These are phyloP conservation scores for Pristionchus arcanus DNA, from an alignment of 2,888 invertebrate genomes.

Conservation along the genomic window DNA sequence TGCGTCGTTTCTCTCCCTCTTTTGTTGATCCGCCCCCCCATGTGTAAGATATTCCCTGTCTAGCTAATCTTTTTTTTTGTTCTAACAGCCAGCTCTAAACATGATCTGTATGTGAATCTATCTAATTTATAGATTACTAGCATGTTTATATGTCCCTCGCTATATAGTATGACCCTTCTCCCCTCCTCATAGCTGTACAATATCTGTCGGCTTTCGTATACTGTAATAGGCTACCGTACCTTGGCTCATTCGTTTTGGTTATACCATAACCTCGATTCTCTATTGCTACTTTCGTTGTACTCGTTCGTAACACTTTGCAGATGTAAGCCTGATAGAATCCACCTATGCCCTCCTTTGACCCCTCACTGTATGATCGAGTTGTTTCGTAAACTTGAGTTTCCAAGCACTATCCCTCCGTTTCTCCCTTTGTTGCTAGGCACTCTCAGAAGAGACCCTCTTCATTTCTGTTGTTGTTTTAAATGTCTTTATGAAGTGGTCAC, in stretches of 20 bases:
- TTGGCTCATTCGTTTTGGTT: conserved; percentile 1
- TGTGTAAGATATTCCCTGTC: background rate
- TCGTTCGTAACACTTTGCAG: background rate
- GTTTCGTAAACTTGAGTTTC: conserved; percentile 7
- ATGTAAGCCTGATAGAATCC: conserved; percentile 5
- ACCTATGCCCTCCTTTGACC: background rate
- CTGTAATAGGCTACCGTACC: conserved; percentile 27
- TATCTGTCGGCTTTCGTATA: conserved; percentile 39
- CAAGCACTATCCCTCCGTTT: background rate
- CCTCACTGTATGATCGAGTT: background rate
- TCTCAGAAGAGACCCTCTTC: background rate
- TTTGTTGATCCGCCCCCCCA: background rate
- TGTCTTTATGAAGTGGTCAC: background rate
- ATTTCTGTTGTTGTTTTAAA: conserved; percentile 33
- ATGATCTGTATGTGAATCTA: conserved; percentile 20
- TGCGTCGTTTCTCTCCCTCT: background rate
- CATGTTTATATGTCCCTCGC: conserved; percentile 10
- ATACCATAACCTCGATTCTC: background rate
- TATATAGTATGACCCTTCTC: background rate
- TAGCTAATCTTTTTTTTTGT: background rate
- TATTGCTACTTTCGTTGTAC: background rate
- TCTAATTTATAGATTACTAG: conserved; percentile 43
- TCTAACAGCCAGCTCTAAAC: conserved; percentile 36
- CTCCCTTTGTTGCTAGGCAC: conserved; percentile 9
- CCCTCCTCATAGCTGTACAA: conserved; percentile 39